These are phyloP conservation scores for Phalanger gymnotis DNA, from an alignment of 2,797 vertebrate species.

Conservation along the genomic window DNA sequence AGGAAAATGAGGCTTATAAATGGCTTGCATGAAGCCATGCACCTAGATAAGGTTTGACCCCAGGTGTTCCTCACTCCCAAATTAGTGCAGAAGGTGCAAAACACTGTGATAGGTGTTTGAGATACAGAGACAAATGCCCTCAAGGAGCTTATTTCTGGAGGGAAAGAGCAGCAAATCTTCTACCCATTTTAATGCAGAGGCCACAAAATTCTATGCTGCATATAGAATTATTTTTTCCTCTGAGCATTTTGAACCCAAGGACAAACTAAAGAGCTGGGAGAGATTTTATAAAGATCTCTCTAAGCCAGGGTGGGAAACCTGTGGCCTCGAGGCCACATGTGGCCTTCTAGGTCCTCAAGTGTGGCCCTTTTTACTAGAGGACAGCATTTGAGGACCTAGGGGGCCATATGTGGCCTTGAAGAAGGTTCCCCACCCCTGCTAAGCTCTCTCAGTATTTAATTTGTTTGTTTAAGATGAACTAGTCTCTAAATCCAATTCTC, in stretches of 20 bases:
- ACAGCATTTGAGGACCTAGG: too few species aligned
- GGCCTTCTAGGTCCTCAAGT: too few species aligned
- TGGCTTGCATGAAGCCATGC: background rate
- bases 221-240: slow-evolving; percentile 12
- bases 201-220: background rate
- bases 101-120: background rate
- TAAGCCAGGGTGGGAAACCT: background rate
- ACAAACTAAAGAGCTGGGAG: slow-evolving; percentile 1
- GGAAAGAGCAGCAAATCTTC: background rate
- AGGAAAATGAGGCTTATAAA: background rate
- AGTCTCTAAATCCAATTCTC: background rate
- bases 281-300: background rate
- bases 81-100: background rate
- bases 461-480: background rate
- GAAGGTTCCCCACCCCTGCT: too few species aligned
- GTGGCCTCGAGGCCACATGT: too few species aligned
- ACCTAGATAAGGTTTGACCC: background rate
- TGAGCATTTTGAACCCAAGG: slow-evolving; percentile 16
- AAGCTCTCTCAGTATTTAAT: background rate
- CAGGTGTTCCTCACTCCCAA: background rate
- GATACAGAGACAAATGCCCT: background rate
- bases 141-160: background rate
- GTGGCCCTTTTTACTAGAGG: too few species aligned
- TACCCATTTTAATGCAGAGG: background rate
- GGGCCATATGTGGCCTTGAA: too few species aligned